Percentiles rank a stretch among this genome's conserved stretches.
Evolutionary conservation across 2,797 vertebrate genomes (phyloP).

Genomic region (Molothrus ater): DNA sequence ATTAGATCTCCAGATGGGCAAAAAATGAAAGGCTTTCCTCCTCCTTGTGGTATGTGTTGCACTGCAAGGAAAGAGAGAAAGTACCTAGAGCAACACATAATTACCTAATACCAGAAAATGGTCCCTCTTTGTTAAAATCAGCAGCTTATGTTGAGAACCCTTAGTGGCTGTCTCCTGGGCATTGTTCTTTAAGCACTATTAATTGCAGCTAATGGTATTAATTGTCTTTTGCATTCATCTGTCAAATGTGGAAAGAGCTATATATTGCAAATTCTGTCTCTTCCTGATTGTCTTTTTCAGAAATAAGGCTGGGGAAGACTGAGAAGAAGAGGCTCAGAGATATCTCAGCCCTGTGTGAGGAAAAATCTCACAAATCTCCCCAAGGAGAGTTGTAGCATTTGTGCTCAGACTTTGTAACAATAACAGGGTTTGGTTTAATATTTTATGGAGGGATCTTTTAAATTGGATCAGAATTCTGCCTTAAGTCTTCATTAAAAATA

Average conservation of each 20-base stretch:
- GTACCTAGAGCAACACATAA: background rate
- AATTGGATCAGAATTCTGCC: background rate
- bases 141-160: background rate
- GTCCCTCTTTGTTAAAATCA: background rate
- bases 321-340: background rate
- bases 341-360: background rate
- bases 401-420: background rate
- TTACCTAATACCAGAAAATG: background rate
- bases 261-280: background rate
- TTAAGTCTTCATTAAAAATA: conserved; percentile 24
- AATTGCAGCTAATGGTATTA: conserved; percentile 20
- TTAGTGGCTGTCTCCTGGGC: background rate
- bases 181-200: background rate
- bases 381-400: background rate
- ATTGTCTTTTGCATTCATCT: background rate
- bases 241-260: background rate
- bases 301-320: background rate
- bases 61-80: background rate
- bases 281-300: background rate
- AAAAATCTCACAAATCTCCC: background rate
- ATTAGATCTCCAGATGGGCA: background rate
- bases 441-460: background rate
- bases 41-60: background rate
- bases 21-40: background rate
- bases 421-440: background rate